A percentile compares a stretch with the other conserved stretches of the same genome.
Conservation (phyloP, 2,888 invertebrate genomes). For the Neelides folsomi region DNA sequence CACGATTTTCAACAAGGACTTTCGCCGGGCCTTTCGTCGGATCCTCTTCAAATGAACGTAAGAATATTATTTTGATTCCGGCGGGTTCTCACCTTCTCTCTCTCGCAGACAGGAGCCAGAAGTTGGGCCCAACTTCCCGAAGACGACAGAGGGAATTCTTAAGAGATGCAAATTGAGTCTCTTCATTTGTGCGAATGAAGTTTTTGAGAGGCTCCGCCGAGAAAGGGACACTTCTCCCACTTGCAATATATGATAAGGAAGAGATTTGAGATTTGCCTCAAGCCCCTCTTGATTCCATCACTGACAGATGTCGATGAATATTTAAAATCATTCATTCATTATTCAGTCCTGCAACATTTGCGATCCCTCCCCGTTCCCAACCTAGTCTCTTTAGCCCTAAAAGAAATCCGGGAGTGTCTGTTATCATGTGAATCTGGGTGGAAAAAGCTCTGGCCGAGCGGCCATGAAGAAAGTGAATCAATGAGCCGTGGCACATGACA, state of each 20-base stretch:
- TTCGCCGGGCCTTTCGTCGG: constrained; percentile 83
- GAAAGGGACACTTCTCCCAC: background rate
- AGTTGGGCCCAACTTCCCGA: background rate
- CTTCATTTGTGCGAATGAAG: constrained; percentile 3
- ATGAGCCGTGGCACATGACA: constrained; percentile 7
- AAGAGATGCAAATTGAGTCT: background rate
- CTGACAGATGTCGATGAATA: constrained; percentile 12
- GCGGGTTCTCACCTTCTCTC: constrained; percentile 2
- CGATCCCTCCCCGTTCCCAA: background rate
- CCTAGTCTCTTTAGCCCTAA: background rate
- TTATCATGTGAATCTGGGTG: background rate
- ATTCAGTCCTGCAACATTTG: constrained; percentile 14
- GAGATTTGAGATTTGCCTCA: constrained; percentile 1
- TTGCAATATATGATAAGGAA: background rate
- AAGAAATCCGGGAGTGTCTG: background rate
- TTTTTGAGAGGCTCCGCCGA: background rate
- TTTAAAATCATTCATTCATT: constrained; percentile 10
- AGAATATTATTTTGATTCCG: too few relatives aligned
- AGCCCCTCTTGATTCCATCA: constrained; percentile 4
- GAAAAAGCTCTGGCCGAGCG: background rate
- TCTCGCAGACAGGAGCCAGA: background rate
- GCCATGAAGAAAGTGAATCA: constrained; percentile 9
- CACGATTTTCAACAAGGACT: constrained; percentile 95
- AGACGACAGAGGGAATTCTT: too few relatives aligned
- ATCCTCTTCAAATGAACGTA: constrained; percentile 78